Conservation (phyloP, 2,113 vertebrate genomes). For the Pavo muticus region DNA sequence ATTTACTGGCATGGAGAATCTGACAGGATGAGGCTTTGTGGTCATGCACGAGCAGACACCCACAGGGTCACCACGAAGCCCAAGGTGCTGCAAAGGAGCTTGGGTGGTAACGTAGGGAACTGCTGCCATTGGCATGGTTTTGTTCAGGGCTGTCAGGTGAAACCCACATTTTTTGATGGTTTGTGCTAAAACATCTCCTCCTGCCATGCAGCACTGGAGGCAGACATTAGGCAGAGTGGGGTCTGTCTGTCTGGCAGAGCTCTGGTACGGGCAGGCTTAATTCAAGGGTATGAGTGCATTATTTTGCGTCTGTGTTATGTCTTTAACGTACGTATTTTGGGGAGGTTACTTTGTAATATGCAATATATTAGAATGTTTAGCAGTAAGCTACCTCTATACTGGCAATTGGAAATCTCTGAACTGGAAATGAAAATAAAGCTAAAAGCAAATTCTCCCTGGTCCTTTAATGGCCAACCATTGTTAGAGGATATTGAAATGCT, state of each 20-base stretch:
- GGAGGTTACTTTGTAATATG: not conserved
- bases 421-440: not conserved
- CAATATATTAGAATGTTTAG: not conserved
- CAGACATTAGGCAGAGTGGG: not conserved
- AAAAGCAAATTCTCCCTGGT: not conserved
- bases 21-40: not conserved
- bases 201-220: not conserved
- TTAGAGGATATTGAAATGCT: slow-evolving; percentile 25
- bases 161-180: not conserved
- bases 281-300: not conserved
- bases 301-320: not conserved
- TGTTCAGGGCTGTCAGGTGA: not conserved
- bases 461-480: not conserved
- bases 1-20: not conserved
- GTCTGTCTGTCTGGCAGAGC: not conserved
- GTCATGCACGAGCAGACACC: not conserved
- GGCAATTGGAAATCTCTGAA: not conserved
- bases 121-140: accelerated
- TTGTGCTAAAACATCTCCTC: not conserved
- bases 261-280: not conserved
- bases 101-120: accelerated
- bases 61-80: not conserved
- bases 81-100: accelerated
- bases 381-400: not conserved
- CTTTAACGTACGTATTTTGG: not conserved